Base-by-base conservation (phyloP, 1,140 invertebrate species). In the Oscheius sp. region DNA sequence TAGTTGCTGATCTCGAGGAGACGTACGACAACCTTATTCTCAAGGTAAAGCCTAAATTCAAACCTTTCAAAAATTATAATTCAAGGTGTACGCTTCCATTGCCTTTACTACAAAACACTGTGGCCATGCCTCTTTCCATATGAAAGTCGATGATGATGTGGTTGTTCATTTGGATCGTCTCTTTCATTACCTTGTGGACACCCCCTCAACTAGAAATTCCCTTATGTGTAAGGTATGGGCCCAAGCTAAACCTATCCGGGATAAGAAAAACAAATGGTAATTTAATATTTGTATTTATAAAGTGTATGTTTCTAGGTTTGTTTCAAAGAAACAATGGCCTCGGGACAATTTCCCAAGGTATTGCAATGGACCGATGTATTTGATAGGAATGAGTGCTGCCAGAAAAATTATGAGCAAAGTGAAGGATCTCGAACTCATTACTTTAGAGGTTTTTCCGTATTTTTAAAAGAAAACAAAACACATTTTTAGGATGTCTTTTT, bases 101-200 rank as follows among this genome's bases (percentile, higher is more conserved):
- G 29, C 20, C 7, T 63, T 32, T 26, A 32, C 36, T 32, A 63
- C 32, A 7, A 13, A n/a, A 7, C 35, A 18, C 18, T 63, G 61
- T 63, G 10, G 4, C 10, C 10, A 35, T n/a, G 61, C 36, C 10
- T 10, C 10, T 18, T 63, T 63, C 26, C 61, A 36, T 63, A 34
- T 63, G 61, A 63, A 63, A 63, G 26, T 63, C 15, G 61, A 63
- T 32, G 61, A 63, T 34, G 61, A 63, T 63, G 61, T 63, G 4
- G 31, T 63, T 7, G 26, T 63, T 63, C 26, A 34, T 34, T 7
- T 63, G 10, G 61, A 63, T 26, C 15, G 61, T 18, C 10, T 63
- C 28, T 38, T 63, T 32, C 36, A 63, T 63, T 63, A 15, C 35
- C 29, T 63, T 13, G 31, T 36, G 15, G 61, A 63, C n/a, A 32